These are phyloP conservation scores for Microplitis mediator DNA, from an alignment of 1,140 invertebrate species.

Conservation along the genomic window DNA sequence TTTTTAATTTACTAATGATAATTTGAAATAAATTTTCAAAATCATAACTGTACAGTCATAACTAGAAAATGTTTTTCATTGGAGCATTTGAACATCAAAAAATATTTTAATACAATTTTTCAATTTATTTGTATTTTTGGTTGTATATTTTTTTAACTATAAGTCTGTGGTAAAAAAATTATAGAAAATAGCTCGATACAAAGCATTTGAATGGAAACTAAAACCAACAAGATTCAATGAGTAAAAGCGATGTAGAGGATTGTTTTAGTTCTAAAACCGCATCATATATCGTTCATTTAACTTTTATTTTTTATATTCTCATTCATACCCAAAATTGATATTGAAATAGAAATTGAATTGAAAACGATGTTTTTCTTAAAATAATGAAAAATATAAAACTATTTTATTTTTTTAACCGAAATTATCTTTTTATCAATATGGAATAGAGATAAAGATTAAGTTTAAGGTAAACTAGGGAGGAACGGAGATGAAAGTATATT, in stretches of 20 bases:
- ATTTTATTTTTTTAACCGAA: too few relatives aligned
- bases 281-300: conserved; percentile 14
- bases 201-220: neutral
- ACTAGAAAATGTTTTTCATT: too few relatives aligned
- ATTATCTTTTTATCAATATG: too few relatives aligned
- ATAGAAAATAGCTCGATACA: neutral
- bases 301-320: neutral
- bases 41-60: too few relatives aligned
- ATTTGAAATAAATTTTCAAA: too few relatives aligned
- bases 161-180: neutral
- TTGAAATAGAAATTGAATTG: neutral
- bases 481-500: neutral
- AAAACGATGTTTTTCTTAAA: neutral
- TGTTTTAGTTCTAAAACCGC: conserved; percentile 22
- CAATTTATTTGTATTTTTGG: too few relatives aligned
- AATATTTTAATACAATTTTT: too few relatives aligned
- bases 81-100: too few relatives aligned
- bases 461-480: neutral
- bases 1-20: too few relatives aligned
- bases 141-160: too few relatives aligned
- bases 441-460: too few relatives aligned
- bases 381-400: neutral
- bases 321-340: neutral
- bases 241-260: neutral
- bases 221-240: too few relatives aligned